Evolutionary conservation across 2,113 vertebrate genomes (phyloP).

Genomic region (Pelobates fuscus): DNA sequence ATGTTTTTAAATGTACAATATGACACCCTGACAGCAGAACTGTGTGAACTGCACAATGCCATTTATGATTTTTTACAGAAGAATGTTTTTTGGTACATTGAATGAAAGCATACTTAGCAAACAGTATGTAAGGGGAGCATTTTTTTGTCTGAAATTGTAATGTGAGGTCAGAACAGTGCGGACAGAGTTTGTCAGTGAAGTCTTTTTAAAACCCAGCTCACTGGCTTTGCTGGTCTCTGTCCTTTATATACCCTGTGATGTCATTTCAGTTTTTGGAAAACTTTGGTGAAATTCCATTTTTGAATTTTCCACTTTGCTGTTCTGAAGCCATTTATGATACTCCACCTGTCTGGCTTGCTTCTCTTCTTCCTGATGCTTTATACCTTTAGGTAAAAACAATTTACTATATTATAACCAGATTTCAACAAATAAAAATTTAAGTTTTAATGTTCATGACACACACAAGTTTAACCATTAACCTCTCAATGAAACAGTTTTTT

Average conservation of each 20-base stretch:
- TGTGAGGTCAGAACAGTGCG: conserved; percentile 53
- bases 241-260: not conserved
- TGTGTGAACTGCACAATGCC: too few relatives aligned
- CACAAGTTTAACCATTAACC: too few relatives aligned
- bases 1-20: too few relatives aligned
- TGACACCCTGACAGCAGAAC: too few relatives aligned
- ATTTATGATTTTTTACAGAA: too few relatives aligned
- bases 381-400: not conserved
- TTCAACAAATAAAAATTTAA: too few relatives aligned
- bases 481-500: too few relatives aligned
- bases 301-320: not conserved
- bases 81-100: too few relatives aligned
- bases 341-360: conserved; percentile 51
- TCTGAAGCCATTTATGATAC: conserved; percentile 49
- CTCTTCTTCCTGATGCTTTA: conserved; percentile 53
- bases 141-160: too few relatives aligned
- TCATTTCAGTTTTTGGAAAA: conserved; percentile 51
- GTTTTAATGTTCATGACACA: too few relatives aligned
- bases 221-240: conserved; percentile 51
- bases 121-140: too few relatives aligned
- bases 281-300: conserved; percentile 6
- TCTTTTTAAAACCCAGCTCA: conserved; percentile 60
- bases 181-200: conserved; percentile 55
- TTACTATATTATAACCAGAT: not conserved
- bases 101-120: too few relatives aligned